Evolutionary conservation across 1,140 invertebrate species (phyloP), one percentile per base, ranked within the genome.

Genomic region (Zaprionus camerounensis): DNA sequence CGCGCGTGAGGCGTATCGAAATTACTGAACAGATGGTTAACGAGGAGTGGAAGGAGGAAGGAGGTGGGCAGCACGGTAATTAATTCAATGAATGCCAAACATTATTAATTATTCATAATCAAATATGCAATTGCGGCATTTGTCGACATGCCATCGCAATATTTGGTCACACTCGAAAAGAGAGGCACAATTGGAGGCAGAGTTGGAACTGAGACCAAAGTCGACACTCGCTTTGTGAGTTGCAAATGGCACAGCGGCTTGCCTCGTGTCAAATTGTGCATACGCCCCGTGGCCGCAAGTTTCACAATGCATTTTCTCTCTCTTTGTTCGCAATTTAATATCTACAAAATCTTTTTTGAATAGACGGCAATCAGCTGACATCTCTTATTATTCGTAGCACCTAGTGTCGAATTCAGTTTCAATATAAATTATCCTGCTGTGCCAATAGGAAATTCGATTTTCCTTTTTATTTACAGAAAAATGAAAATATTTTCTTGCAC

Each of bases 51-150:
- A 22, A 51, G 41, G 7, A 41, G 6, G 22, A n/a, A 36, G 15
- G 13, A 34, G 62, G 26, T 55, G 41, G 64, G 55, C 61, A 73
- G 78, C 44, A 53, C 63, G 70, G 80, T 90, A 90, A 90, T 90
- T 91, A 91, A 90, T 90, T 85, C 85, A 90, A 91, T 91, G 79
- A 82, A 80, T 69, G 86, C 79, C 82, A 90, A 90, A 91, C 85
- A 90, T 80, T 91, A 90, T 90, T 86, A 90, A 90, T 90, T 90
- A 90, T 90, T 85, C 86, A 90, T 85, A 90, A 91, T 90, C 82
- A 91, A 91, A 91, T 91, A 90, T 82, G 86, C 85, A 90, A 90
- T 90, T 88, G 81, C 73, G 72, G 76, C 78, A 65, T 63, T 87
- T 80, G 76, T 77, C 80, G 46, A 49, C 44, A 49, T 17, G 11